Conservation (phyloP, 1,140 invertebrate species). For the Bombus sylvicola region DNA sequence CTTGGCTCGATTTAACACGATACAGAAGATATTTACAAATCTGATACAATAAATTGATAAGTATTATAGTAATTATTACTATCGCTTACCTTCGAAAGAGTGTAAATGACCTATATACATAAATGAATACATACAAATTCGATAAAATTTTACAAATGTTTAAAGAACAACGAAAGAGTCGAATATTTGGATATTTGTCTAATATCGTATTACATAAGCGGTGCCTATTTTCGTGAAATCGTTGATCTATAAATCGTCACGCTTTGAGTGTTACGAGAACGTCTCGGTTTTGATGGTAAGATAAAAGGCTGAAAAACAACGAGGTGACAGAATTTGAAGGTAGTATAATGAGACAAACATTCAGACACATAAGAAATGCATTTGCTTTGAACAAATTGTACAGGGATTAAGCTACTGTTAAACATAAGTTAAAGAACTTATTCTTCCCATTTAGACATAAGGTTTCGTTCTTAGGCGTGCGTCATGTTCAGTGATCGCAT, state of each 20-base stretch:
- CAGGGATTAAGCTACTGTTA: slow-evolving; percentile 59
- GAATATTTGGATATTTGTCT: slow-evolving; percentile 6
- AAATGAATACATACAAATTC: slow-evolving; percentile 47
- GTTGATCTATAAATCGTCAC: slow-evolving; percentile 3
- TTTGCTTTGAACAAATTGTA: slow-evolving; percentile 61
- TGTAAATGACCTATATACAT: slow-evolving; percentile 54
- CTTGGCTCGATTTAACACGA: slow-evolving; percentile 40
- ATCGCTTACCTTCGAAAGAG: slow-evolving; percentile 19
- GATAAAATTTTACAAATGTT: slow-evolving; percentile 4
- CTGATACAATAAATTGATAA: neutral
- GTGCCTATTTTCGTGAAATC: slow-evolving; percentile 39
- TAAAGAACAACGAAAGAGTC: neutral
- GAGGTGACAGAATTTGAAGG: slow-evolving; percentile 32
- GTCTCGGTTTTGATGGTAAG: neutral
- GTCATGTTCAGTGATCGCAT: neutral
- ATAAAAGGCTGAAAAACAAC: neutral
- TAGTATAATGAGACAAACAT: slow-evolving; percentile 54
- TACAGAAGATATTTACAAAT: slow-evolving; percentile 63
- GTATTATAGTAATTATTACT: neutral
- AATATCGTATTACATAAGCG: slow-evolving; percentile 10
- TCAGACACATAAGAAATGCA: slow-evolving; percentile 62
- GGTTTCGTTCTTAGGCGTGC: slow-evolving; percentile 30
- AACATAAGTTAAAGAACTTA: slow-evolving; percentile 19
- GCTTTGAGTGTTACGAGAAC: slow-evolving; percentile 1
- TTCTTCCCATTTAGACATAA: slow-evolving; percentile 4